Conservation (phyloP, 2,797 vertebrate species). For the Syngnathus rostellatus region DNA sequence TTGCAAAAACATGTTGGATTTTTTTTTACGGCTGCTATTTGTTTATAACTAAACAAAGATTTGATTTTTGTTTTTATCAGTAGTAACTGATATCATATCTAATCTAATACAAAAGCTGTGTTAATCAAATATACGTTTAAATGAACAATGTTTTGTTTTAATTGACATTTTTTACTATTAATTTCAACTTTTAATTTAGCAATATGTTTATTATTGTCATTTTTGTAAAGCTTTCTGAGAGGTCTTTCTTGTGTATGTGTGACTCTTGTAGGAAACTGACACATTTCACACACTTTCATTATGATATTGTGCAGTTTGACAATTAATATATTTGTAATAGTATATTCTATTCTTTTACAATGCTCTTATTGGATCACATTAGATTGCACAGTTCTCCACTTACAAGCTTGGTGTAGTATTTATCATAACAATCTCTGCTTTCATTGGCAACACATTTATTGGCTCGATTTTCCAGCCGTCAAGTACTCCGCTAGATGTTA, state of each 20-base stretch:
- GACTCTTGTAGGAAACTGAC: neutral
- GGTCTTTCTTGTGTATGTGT: neutral
- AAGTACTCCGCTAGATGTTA: slow-evolving; percentile 1
- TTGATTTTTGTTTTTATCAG: slow-evolving; percentile 27
- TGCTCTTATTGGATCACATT: neutral
- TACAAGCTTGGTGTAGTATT: neutral
- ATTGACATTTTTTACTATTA: neutral
- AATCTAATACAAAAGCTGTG: neutral
- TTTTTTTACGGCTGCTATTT: slow-evolving; percentile 48
- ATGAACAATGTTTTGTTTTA: neutral
- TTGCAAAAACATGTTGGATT: slow-evolving; percentile 31
- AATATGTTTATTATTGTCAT: neutral
- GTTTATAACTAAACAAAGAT: slow-evolving; percentile 39
- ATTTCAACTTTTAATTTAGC: neutral
- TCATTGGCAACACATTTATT: neutral
- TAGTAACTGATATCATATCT: neutral
- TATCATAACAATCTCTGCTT: neutral
- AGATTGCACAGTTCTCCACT: neutral
- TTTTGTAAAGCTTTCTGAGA: neutral
- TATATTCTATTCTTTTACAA: neutral
- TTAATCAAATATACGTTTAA: neutral
- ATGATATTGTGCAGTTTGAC: neutral
- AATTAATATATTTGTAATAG: neutral
- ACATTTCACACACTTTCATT: neutral
- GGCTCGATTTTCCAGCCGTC: slow-evolving; percentile 33